A percentile compares a stretch with the other conserved stretches of the same genome.
These are phyloP conservation scores for Crypturellus undulatus DNA, from an alignment of 2,113 vertebrate species.

Conservation along the genomic window DNA sequence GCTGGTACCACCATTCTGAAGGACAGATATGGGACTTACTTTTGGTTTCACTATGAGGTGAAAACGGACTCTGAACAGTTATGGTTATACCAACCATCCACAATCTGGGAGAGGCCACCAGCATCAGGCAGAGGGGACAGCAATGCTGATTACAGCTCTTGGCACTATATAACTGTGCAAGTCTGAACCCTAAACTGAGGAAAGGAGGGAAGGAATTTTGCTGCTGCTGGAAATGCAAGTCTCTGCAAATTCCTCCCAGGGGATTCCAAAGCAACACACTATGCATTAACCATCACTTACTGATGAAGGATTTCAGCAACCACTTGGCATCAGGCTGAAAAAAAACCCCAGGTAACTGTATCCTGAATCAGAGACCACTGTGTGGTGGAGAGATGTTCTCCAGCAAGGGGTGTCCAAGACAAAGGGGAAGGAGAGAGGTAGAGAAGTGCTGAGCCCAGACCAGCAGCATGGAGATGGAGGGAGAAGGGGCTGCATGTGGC, in stretches of 20 bases:
- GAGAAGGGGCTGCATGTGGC: neutral
- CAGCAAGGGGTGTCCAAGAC: too few relatives aligned
- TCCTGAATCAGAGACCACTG: too few relatives aligned
- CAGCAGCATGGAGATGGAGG: too few relatives aligned
- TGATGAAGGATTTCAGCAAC: neutral
- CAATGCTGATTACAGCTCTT: neutral
- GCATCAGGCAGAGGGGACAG: neutral
- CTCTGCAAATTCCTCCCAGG: neutral
- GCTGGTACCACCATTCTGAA: neutral
- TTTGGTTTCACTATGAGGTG: accelerated
- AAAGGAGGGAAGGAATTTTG: neutral
- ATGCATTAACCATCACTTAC: neutral
- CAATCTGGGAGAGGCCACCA: neutral
- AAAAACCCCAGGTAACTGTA: neutral
- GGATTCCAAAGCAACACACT: neutral
- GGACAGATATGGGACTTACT: neutral
- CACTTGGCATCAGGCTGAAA: neutral
- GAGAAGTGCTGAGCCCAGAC: too few relatives aligned
- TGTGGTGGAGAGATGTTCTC: too few relatives aligned
- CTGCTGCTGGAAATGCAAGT: neutral
- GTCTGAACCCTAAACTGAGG: neutral
- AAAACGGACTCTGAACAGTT: neutral
- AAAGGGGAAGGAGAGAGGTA: too few relatives aligned
- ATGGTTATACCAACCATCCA: neutral
- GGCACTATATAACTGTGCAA: neutral